Evolutionary conservation across 2,113 vertebrate species (phyloP).

Genomic region (Panurus biarmicus): DNA sequence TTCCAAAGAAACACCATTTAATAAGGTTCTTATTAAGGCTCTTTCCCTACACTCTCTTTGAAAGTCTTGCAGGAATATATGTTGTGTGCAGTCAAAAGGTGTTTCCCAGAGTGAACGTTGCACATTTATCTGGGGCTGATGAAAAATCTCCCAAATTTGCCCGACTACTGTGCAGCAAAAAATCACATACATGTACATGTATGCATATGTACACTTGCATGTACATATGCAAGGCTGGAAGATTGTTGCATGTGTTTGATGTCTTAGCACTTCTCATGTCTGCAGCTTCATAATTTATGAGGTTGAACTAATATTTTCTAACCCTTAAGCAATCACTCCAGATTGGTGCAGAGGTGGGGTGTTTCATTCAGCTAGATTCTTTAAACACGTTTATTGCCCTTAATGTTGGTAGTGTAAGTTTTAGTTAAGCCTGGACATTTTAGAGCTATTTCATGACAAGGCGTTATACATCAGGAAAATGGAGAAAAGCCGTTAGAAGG

Average conservation of each 20-base stretch:
- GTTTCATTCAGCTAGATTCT: neutral
- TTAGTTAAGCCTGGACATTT: neutral
- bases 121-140: accelerated
- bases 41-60: neutral
- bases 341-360: neutral
- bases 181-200: neutral
- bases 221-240: neutral
- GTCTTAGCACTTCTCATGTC: neutral
- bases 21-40: neutral
- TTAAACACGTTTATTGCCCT: neutral
- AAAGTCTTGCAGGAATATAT: neutral
- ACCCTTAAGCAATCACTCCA: neutral
- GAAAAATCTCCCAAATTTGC: neutral
- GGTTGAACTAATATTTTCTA: neutral
- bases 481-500: neutral
- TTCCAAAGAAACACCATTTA: neutral
- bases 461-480: neutral
- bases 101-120: neutral
- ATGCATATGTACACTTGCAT: neutral
- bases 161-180: accelerated
- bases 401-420: neutral
- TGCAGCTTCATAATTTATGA: neutral
- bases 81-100: neutral
- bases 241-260: neutral
- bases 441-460: neutral